A percentile compares a stretch with the other conserved stretches of the same genome.
Evolutionary conservation across 2,113 vertebrate species (phyloP).

Genomic region (Erythrocercus mccallii): DNA sequence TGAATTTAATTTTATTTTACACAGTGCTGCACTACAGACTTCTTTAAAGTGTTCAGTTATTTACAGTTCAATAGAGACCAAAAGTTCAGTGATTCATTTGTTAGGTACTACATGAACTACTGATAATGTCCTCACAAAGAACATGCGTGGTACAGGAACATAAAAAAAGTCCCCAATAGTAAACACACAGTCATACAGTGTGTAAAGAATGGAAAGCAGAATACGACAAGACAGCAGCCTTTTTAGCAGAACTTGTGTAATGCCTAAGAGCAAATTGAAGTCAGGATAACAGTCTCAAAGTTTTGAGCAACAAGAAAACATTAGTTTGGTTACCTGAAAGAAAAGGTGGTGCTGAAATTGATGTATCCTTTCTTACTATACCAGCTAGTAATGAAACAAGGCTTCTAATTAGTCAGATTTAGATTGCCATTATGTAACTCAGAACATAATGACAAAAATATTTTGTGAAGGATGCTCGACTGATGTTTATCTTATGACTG

Average conservation of each 20-base stretch:
- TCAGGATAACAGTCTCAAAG: background rate
- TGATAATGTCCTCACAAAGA: rapidly evolving
- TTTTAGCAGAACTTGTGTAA: background rate
- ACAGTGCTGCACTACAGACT: background rate
- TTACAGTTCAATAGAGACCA: background rate
- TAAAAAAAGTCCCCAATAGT: background rate
- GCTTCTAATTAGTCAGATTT: background rate
- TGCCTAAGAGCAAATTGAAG: background rate
- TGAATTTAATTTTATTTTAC: background rate
- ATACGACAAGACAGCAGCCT: background rate
- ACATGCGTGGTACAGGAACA: background rate
- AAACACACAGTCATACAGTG: background rate
- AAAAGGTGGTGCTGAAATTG: background rate
- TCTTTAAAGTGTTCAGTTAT: background rate
- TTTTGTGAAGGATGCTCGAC: background rate
- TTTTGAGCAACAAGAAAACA: background rate
- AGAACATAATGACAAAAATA: background rate
- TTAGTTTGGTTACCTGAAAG: background rate
- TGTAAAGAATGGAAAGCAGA: background rate
- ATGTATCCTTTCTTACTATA: background rate
- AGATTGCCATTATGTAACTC: background rate
- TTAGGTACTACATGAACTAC: background rate
- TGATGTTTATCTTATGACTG: background rate
- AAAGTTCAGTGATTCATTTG: background rate
- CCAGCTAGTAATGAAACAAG: background rate